Base-by-base conservation (phyloP, 2,797 vertebrate genomes). In the Xiphophorus birchmanni region DNA sequence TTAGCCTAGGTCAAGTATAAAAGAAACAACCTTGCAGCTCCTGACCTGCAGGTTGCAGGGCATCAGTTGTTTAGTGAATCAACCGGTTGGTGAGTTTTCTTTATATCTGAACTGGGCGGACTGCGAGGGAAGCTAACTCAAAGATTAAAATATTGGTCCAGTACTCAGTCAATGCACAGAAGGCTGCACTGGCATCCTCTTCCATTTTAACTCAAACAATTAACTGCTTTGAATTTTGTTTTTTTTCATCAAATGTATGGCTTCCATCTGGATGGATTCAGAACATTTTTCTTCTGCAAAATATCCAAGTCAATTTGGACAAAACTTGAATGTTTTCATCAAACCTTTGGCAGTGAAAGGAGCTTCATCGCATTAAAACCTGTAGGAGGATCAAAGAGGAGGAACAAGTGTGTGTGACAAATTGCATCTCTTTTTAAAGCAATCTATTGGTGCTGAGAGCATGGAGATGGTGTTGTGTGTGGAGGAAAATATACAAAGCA, bases 321-420 rank as follows among this genome's bases (percentile, higher is more conserved):
- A 52, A 52, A 21, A 52, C 17, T 21, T 74, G 32, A 80, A 78
- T 50, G 56, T 83, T 84, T 75, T 37, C 45, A 75, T 74, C n/a
- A 48, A 74, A 75, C 26, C 18, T 40, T 74, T 42, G 7, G 78
- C 76, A 40, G 40, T 50, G 47, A 71, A 72, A 48, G 73, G 75
- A 37, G 60, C 78, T 48, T 1, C 73, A 52, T 77, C 47, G 65
- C 72, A 82, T 81, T 82, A 58, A 79, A 89, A 88, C 63, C 80
- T 86, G 89, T 82, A 50, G 88, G 90, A 84, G 82, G 88, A 90
- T 88, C 47, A 79, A 78, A 87, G 76, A 85, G 78, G 54, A 44
- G 12, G 69, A 74, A 48, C 26, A 47, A 3, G 75, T 47, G 78
- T 73, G 73, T 74, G 72, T 75, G 87, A 90, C 80, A 80, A 88